A percentile compares a stretch with the other conserved stretches of the same genome.
phyloP scores from a whole-genome alignment of 2,888 invertebrate genomes.

The Cephus sareptanus region DNA sequence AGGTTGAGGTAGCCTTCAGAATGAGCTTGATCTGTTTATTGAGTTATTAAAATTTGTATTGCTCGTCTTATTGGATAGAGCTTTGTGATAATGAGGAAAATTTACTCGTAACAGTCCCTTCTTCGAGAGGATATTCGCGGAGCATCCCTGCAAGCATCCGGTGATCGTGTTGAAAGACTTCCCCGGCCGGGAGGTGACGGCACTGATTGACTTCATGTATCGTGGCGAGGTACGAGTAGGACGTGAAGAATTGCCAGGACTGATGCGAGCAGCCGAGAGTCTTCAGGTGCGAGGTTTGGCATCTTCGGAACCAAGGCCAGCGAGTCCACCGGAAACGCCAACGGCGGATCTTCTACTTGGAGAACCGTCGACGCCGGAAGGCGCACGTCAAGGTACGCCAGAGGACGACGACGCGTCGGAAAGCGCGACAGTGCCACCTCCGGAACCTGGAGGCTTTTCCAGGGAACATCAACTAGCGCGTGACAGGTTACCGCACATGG shows the following conservation, averaged over 20 bases:
- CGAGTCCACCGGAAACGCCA: conserved; percentile 66
- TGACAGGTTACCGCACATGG: conserved; percentile 67
- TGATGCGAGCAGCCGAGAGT: conserved; percentile 89
- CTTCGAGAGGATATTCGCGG: conserved; percentile 88
- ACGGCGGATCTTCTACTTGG: conserved; percentile 57
- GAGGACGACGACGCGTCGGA: conserved; percentile 52
- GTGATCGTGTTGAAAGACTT: conserved; percentile 93
- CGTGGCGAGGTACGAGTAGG: conserved; percentile 91
- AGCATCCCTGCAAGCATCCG: conserved; percentile 93
- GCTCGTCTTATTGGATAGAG: no score
- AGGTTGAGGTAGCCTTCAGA: no score
- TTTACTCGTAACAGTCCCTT: conserved; percentile 77
- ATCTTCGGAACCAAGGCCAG: conserved; percentile 68
- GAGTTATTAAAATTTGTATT: no score
- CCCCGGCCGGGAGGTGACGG: conserved; percentile 88
- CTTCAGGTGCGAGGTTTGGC: conserved; percentile 85
- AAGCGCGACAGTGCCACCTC: conserved; percentile 66
- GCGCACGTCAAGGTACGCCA: conserved; percentile 52
- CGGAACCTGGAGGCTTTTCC: conserved; percentile 65
- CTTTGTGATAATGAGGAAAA: conserved; percentile 1
- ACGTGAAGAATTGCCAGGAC: conserved; percentile 83
- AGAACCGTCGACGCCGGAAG: conserved; percentile 71
- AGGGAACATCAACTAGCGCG: conserved; percentile 48
- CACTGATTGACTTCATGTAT: conserved; percentile 94
- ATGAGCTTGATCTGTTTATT: no score